Evolutionary conservation across 2,797 vertebrate species (phyloP), one percentile per base, ranked within the genome.

Genomic region (Sebastes steindachneri): DNA sequence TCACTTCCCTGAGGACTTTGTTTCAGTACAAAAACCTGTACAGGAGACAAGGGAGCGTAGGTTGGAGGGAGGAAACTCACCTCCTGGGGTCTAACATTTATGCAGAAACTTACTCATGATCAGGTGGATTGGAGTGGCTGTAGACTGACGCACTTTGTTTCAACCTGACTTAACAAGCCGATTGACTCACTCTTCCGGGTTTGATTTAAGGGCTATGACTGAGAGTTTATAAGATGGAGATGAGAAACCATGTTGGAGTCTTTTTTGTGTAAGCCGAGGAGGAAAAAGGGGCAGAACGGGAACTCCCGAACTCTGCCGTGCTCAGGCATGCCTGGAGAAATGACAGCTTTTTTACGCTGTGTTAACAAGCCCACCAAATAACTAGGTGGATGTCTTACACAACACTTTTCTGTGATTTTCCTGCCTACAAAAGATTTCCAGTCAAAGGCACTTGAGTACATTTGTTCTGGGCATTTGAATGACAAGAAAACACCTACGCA

Each of bases 361-460:
- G 87, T 93, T 90, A 91, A 95, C 92, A 93, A 94, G 86, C 77
- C 81, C 78, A 83, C 73, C 88, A 87, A 91, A 93, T 90, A 54
- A 91, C 69, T 74, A 86, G 90, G 86, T 93, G 67, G 26, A 77
- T 81, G 63, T 86, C 75, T 88, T 71, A 86, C 86, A 87, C 89
- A 88, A 86, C 71, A 84, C 79, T 68, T 64, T 80, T 83, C 85
- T 87, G 80, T 86, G 74, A 88, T 82, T 88, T 86, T 74, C 66
- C 75, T 76, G 28, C 54, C 21, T 41, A 65, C 60, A 60, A 48
- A 85, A 86, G 31, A 60, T 53, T 88, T 77, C 65, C 58, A 77
- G 63, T 69, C n/a, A 69, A 60, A 69, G 60, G 59, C 62, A 55
- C 55, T 8, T n/a, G 1, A 72, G 25, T 41, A 41, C 12, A 75